phyloP scores from a whole-genome alignment of 2,888 invertebrate species.

The Liopterus haemorrhoidalis region DNA sequence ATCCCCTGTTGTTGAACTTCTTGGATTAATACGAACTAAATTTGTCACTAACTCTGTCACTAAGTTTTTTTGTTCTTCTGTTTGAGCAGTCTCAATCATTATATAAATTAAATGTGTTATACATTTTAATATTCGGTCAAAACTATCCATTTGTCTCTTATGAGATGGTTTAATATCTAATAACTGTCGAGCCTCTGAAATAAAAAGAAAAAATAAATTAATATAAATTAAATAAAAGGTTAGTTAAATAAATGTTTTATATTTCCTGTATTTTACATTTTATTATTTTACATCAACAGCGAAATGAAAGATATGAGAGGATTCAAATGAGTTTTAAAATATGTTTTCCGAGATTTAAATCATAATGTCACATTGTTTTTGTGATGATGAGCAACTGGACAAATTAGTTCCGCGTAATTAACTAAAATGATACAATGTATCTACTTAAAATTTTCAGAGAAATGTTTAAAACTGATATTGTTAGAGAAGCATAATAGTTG shows the following conservation, averaged over 20 bases:
- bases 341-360: too few relatives aligned
- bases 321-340: too few relatives aligned
- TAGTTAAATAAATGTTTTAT: slow-evolving; percentile 4
- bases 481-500: too few relatives aligned
- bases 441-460: too few relatives aligned
- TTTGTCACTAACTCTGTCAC: slow-evolving; percentile 50
- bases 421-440: too few relatives aligned
- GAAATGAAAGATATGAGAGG: too few relatives aligned
- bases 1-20: slow-evolving; percentile 65
- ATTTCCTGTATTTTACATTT: background rate
- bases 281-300: too few relatives aligned
- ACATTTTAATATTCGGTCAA: slow-evolving; percentile 74
- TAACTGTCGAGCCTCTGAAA: slow-evolving; percentile 50
- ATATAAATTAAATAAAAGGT: slow-evolving; percentile 10
- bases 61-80: slow-evolving; percentile 47
- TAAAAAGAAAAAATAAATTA: slow-evolving; percentile 11
- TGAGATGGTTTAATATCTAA: slow-evolving; percentile 61
- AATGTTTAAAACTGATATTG: too few relatives aligned
- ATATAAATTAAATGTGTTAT: slow-evolving; percentile 71
- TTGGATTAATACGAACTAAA: slow-evolving; percentile 59
- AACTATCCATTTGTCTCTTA: slow-evolving; percentile 73
- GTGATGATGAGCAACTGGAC: too few relatives aligned
- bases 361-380: too few relatives aligned
- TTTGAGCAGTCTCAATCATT: slow-evolving; percentile 56
- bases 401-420: too few relatives aligned